Conservation (phyloP, 1,140 invertebrate genomes). For the Drosophila ananassae region DNA sequence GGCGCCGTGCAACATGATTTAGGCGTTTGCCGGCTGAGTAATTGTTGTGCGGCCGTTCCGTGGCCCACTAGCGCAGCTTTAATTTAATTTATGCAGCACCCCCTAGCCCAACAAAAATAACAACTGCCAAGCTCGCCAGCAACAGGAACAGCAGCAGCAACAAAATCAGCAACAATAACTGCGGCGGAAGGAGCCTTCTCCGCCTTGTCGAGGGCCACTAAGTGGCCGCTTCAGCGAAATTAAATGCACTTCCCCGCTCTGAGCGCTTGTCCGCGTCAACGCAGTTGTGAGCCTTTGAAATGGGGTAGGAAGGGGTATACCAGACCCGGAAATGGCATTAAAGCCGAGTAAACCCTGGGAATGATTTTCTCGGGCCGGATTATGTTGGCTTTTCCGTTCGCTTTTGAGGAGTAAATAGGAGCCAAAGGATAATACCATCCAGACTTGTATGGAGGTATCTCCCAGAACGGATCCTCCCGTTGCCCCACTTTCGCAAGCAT, state of each 20-base stretch:
- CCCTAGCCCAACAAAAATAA: background rate
- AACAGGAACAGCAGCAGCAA: slow-evolving; percentile 7
- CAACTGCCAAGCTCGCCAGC: slow-evolving; percentile 14
- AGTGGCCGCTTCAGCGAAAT: slow-evolving; percentile 78
- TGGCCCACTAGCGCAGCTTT: slow-evolving; percentile 63
- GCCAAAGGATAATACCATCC: no score
- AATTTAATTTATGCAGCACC: slow-evolving; percentile 74
- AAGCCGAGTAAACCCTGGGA: background rate
- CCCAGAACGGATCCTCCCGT: background rate
- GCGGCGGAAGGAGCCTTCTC: slow-evolving; percentile 25
- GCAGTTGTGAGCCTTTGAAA: slow-evolving; percentile 14
- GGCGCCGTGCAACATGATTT: slow-evolving; percentile 67
- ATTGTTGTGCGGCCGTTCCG: slow-evolving; percentile 63
- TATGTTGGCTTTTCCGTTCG: no score
- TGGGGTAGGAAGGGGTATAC: slow-evolving; percentile 13
- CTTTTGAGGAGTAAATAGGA: no score
- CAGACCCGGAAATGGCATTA: background rate
- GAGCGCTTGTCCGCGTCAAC: slow-evolving; percentile 47
- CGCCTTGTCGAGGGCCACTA: slow-evolving; percentile 65
- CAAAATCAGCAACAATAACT: slow-evolving; percentile 19
- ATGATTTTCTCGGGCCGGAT: no score
- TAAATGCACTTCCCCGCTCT: slow-evolving; percentile 66
- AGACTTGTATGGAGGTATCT: background rate
- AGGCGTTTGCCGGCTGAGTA: slow-evolving; percentile 68
- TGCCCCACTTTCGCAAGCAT: background rate